Conservation (phyloP, 2,888 invertebrate species). For the Mycalesis mineus region DNA sequence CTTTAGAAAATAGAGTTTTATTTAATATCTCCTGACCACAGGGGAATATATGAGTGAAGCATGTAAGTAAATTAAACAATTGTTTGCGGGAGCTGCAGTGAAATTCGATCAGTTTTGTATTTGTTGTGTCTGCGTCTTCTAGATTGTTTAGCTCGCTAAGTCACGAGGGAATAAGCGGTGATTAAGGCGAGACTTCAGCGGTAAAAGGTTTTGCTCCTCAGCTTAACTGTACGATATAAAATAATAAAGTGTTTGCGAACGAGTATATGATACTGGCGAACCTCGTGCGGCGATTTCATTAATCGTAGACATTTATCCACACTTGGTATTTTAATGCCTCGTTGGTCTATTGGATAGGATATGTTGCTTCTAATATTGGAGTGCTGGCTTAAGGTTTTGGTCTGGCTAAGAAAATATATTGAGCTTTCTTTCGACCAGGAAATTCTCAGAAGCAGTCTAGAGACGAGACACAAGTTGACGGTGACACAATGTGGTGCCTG, state of each 20-base stretch:
- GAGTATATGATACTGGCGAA: not conserved
- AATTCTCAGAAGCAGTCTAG: too few species aligned
- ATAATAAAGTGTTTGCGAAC: slow-evolving; percentile 1
- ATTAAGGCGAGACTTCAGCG: slow-evolving; percentile 20
- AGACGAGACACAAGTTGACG: too few species aligned
- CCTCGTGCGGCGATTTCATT: not conserved
- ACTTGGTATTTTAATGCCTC: too few species aligned
- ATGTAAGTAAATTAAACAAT: slow-evolving; percentile 13
- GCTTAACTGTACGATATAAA: slow-evolving; percentile 15
- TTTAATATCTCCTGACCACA: not conserved
- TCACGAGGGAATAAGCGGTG: slow-evolving; percentile 22
- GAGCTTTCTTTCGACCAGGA: too few species aligned
- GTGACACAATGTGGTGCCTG: too few species aligned
- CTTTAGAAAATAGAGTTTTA: not conserved
- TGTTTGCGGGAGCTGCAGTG: slow-evolving; percentile 12
- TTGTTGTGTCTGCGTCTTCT: slow-evolving; percentile 25
- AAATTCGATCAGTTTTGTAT: slow-evolving; percentile 24
- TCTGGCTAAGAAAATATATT: too few species aligned
- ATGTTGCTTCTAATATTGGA: too few species aligned
- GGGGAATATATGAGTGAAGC: not conserved
- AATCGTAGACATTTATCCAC: not conserved
- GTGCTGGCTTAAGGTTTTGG: too few species aligned
- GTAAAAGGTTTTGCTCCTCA: slow-evolving; percentile 18
- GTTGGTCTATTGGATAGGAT: too few species aligned
- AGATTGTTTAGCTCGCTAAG: slow-evolving; percentile 19